Percentiles rank a stretch among this genome's conserved stretches.
phyloP scores from a whole-genome alignment of 2,888 invertebrate genomes.

The Morpho achilles region DNA sequence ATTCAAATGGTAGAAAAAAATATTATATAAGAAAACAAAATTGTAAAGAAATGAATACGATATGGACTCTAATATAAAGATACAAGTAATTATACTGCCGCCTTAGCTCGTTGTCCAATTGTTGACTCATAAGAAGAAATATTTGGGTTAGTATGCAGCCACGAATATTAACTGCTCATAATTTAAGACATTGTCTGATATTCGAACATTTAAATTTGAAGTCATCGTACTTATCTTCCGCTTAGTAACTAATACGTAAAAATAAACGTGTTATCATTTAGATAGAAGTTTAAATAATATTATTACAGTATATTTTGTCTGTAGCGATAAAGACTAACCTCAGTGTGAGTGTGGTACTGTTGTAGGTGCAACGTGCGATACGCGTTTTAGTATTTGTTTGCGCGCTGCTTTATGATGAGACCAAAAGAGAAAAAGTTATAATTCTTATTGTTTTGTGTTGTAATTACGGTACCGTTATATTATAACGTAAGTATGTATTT shows the following conservation, averaged over 20 bases:
- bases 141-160: constrained; percentile 10
- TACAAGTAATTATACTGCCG: neutral
- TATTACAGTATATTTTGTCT: constrained; percentile 24
- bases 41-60: neutral
- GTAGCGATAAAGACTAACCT: constrained; percentile 24
- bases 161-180: neutral
- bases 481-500: constrained; percentile 6
- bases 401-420: constrained; percentile 35
- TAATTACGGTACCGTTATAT: neutral
- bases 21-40: neutral
- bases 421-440: constrained; percentile 11
- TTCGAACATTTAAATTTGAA: constrained; percentile 5
- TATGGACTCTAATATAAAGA: too few relatives aligned
- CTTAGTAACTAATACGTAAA: constrained; percentile 21
- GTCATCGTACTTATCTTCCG: constrained; percentile 5
- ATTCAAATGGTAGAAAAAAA: constrained; percentile 6
- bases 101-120: neutral
- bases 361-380: constrained; percentile 32
- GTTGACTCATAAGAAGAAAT: constrained; percentile 8
- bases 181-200: constrained; percentile 9
- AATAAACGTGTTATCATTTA: constrained; percentile 22
- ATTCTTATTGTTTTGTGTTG: constrained; percentile 9
- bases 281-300: constrained; percentile 20
- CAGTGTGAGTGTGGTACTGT: constrained; percentile 33
- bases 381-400: constrained; percentile 55